Base-by-base conservation (phyloP, 2,888 invertebrate species). In the Troides helena region DNA sequence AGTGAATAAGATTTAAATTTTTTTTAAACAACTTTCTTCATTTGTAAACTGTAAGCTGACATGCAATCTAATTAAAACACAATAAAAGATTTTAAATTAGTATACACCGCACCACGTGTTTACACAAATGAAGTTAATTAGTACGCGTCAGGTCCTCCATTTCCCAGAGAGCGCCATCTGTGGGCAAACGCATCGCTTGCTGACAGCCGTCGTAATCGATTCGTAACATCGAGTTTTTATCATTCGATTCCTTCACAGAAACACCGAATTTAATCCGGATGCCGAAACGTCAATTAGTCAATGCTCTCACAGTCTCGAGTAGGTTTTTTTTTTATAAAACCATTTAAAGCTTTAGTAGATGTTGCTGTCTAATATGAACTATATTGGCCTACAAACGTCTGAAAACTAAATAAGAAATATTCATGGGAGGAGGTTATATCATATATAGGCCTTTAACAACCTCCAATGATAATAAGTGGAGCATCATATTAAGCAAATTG, bases 131-230 rank as follows among this genome's bases (percentile, higher is more conserved):
- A 72, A 78, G 75, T 75, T 78, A 79, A 79, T 78, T 76, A 78
- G 72, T 73, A 72, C 56, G 71, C 71, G 72, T 71, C 71, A 76
- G 72, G 69, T 71, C 68, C 60, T 65, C 71, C 71, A 71, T 74
- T 74, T 74, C 74, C 74, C 68, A 60, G 65, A 69, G 83, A 85
- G 78, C 84, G 85, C 85, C 88, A 88, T 88, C 88, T 89, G 89
- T 85, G 84, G 79, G 70, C 82, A 75, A 80, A 83, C 80, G 79
- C 77, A 82, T 85, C 83, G 82, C 74, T 77, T 82, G 85, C 78
- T 81, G 90, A 86, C 90, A 89, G 74, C 79, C 90, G 83, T 80
- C 71, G 74, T 73, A 80, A 88, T 87, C 85, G 82, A 86, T 89
- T 87, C 83, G 87, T 85, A 80, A 81, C 88, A 86, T 89, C 87